These are phyloP conservation scores for Cyprinodon brontotheroides DNA, from an alignment of 2,113 vertebrate genomes.

Conservation along the genomic window DNA sequence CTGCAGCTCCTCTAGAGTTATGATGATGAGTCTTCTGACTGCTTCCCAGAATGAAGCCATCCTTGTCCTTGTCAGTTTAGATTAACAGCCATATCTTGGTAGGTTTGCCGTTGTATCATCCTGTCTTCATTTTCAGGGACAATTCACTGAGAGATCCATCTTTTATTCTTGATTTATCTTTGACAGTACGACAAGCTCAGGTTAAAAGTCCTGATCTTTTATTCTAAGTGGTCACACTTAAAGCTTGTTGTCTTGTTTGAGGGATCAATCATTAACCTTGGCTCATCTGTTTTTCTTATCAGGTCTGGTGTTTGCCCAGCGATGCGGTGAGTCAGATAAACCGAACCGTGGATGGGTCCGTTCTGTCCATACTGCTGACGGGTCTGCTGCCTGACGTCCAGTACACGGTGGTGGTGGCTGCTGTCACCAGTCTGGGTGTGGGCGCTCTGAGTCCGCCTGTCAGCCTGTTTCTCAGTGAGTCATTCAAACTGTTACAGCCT, in stretches of 20 bases:
- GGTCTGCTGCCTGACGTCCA: constrained; percentile 84
- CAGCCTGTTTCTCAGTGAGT: constrained; percentile 88
- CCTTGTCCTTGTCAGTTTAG: too few relatives aligned
- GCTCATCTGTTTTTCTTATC: constrained; percentile 4
- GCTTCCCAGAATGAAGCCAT: too few relatives aligned
- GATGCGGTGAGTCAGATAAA: constrained; percentile 86
- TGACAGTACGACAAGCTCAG: background rate
- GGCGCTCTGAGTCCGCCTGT: constrained; percentile 84
- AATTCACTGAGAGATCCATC: too few relatives aligned
- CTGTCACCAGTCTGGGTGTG: constrained; percentile 86
- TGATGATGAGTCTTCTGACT: too few relatives aligned
- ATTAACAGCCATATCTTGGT: too few relatives aligned
- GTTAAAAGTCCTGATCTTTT: background rate
- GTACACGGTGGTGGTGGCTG: constrained; percentile 86
- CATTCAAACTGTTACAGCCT: constrained; percentile 42
- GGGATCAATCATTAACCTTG: constrained; percentile 6
- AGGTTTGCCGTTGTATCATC: too few relatives aligned
- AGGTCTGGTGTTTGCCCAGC: constrained; percentile 93
- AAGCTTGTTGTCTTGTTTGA: background rate
- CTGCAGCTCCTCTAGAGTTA: too few relatives aligned
- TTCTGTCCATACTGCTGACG: constrained; percentile 81
- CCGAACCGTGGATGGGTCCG: constrained; percentile 84
- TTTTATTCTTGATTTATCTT: background rate
- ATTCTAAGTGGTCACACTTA: background rate
- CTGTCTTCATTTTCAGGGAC: too few relatives aligned